Evolutionary conservation across 2,113 vertebrate genomes (phyloP).

Genomic region (Hippolais icterina): DNA sequence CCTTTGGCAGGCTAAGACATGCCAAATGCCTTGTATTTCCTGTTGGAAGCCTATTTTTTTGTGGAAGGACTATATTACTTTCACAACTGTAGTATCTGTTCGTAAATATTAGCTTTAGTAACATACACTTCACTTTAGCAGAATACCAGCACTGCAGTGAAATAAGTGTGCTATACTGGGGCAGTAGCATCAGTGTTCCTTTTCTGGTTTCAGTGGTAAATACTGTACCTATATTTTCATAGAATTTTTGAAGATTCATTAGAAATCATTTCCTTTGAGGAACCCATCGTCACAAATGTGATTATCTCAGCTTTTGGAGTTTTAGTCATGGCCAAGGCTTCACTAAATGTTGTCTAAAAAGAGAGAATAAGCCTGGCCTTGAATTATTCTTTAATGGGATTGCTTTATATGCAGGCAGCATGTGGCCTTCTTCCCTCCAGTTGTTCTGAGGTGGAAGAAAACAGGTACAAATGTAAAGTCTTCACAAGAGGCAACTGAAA

Average conservation of each 20-base stretch:
- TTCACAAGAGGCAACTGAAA: not conserved
- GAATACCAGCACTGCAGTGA: not conserved
- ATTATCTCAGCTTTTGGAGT: not conserved
- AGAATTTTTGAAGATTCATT: not conserved
- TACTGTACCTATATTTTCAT: not conserved
- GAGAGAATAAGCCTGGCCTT: not conserved
- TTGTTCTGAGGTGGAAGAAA: not conserved
- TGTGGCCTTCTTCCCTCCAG: not conserved
- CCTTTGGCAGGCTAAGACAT: not conserved
- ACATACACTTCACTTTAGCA: not conserved
- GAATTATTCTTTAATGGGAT: not conserved
- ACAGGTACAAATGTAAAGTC: not conserved
- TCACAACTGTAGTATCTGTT: not conserved
- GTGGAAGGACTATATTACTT: not conserved
- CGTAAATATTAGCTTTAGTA: constrained; percentile 27
- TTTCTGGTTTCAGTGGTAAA: not conserved
- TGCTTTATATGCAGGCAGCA: not conserved
- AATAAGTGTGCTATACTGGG: not conserved
- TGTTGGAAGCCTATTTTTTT: constrained; percentile 9
- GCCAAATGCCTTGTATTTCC: constrained; percentile 33
- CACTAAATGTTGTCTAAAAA: not conserved
- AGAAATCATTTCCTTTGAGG: not conserved
- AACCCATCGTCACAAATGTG: not conserved
- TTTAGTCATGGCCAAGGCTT: not conserved
- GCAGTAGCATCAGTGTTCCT: not conserved